phyloP scores from a whole-genome alignment of 2,888 invertebrate species.

The Eilema sororculum region DNA sequence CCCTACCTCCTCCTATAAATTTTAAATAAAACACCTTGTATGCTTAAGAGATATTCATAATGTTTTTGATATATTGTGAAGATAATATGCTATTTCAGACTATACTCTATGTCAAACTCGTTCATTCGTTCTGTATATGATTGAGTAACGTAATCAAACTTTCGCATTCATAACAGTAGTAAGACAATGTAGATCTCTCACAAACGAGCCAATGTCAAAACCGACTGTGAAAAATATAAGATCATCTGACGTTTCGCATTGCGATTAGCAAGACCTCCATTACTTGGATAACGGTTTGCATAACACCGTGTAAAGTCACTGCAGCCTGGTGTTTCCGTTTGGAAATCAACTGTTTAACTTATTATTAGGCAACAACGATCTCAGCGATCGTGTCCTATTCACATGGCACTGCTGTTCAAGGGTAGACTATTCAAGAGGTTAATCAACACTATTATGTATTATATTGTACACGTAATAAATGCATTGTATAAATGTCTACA shows the following conservation, averaged over 20 bases:
- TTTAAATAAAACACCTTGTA: not conserved
- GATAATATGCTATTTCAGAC: too few relatives aligned
- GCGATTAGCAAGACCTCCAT: conserved; percentile 61
- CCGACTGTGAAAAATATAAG: conserved; percentile 47
- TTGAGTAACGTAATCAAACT: not conserved
- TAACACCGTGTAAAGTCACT: conserved; percentile 68
- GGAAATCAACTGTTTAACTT: conserved; percentile 71
- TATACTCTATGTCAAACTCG: too few relatives aligned
- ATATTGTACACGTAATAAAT: conserved; percentile 27
- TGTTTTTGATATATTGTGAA: too few relatives aligned
- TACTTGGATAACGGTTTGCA: conserved; percentile 77
- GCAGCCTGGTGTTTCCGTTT: conserved; percentile 76
- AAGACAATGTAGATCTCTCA: not conserved
- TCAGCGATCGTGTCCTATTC: conserved; percentile 58
- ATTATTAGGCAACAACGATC: conserved; percentile 71
- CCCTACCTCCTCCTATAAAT: not conserved
- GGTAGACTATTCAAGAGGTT: conserved; percentile 48
- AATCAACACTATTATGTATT: conserved; percentile 45
- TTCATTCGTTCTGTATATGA: not conserved
- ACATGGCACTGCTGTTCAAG: conserved; percentile 54
- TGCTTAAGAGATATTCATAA: too few relatives aligned
- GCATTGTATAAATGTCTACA: conserved; percentile 17
- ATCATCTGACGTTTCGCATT: conserved; percentile 64
- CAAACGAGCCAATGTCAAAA: not conserved
- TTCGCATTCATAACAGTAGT: not conserved